Percentiles rank a stretch among this genome's conserved stretches.
phyloP scores from a whole-genome alignment of 2,113 vertebrate genomes.

The Pteruthius melanotis region DNA sequence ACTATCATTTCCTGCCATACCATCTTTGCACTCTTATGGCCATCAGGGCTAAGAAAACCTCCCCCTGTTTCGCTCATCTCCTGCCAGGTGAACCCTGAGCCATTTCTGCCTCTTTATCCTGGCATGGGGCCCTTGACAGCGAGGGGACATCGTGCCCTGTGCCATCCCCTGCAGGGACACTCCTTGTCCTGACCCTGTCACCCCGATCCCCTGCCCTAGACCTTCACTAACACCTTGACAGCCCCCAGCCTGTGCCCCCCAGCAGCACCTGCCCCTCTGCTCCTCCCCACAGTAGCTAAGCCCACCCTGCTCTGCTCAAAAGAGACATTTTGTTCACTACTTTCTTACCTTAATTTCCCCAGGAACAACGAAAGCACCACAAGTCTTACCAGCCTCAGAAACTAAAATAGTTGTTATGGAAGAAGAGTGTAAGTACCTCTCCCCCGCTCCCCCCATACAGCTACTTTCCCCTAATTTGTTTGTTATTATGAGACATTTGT shows the following conservation, averaged over 20 bases:
- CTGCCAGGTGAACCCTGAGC: neutral
- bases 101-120: neutral
- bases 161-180: neutral
- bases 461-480: neutral
- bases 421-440: constrained; percentile 68
- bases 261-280: neutral
- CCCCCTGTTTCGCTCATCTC: accelerated
- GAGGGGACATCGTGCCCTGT: accelerated
- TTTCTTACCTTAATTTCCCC: constrained; percentile 70
- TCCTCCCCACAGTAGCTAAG: neutral
- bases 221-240: neutral
- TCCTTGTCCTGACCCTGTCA: neutral
- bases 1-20: neutral
- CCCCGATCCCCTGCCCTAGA: neutral
- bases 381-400: constrained; percentile 70
- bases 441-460: neutral
- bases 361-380: constrained; percentile 69
- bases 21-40: neutral
- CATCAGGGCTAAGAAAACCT: neutral
- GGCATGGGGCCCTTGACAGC: neutral
- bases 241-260: neutral
- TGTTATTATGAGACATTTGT: neutral
- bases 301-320: constrained; percentile 7
- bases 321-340: constrained; percentile 55
- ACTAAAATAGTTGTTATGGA: constrained; percentile 73